phyloP scores from a whole-genome alignment of 1,140 invertebrate genomes.

The Sitophilus oryzae region DNA sequence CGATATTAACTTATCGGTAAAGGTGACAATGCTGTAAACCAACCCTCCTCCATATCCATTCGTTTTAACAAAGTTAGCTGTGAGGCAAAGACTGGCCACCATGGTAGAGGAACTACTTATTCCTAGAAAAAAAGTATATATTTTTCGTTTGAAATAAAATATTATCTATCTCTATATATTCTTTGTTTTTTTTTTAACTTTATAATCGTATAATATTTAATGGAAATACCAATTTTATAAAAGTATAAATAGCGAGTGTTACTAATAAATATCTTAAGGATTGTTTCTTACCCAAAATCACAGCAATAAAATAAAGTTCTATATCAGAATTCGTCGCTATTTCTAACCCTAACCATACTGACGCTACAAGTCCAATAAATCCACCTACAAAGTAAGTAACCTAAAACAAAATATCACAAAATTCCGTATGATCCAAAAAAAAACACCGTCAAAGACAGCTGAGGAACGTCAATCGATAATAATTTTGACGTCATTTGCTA shows the following conservation, averaged over 20 bases:
- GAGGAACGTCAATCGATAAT: no score
- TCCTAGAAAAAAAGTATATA: no score
- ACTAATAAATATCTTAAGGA: slow-evolving; percentile 37
- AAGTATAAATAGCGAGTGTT: neutral
- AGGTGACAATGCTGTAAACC: slow-evolving; percentile 90
- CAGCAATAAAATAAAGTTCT: slow-evolving; percentile 60
- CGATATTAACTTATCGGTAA: slow-evolving; percentile 88
- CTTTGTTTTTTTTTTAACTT: no score
- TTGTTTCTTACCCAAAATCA: slow-evolving; percentile 55
- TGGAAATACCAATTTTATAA: neutral
- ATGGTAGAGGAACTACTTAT: slow-evolving; percentile 82
- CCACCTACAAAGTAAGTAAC: slow-evolving; percentile 60
- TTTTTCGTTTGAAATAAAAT: no score
- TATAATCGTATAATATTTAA: no score
- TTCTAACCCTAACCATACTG: slow-evolving; percentile 56
- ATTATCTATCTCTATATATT: no score
- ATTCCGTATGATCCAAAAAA: no score
- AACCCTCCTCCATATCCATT: slow-evolving; percentile 85
- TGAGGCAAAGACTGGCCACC: slow-evolving; percentile 85
- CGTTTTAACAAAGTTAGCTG: slow-evolving; percentile 82
- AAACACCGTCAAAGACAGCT: no score
- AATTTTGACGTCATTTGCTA: no score
- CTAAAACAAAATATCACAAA: slow-evolving; percentile 43
- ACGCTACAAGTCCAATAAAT: slow-evolving; percentile 54
- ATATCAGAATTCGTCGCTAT: slow-evolving; percentile 43